phyloP scores from a whole-genome alignment of 2,797 vertebrate genomes.

The Fistularia commersonii region DNA sequence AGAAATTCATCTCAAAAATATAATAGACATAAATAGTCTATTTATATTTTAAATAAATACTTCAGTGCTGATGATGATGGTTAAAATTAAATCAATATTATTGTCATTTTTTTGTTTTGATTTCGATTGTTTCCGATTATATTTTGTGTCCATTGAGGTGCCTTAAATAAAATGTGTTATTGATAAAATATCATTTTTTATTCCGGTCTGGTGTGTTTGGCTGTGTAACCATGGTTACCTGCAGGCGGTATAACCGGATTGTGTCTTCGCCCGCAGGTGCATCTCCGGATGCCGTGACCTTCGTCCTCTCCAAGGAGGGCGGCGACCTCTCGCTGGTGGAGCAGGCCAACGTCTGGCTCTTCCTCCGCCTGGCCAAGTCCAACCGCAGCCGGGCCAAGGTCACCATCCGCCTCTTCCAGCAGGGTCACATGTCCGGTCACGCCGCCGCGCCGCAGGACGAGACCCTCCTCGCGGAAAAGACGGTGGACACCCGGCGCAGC shows the following conservation, averaged over 20 bases:
- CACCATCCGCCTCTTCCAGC: conserved; percentile 86
- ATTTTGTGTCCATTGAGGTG: not conserved
- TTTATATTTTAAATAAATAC: no score
- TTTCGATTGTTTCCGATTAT: no score
- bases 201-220: not conserved
- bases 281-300: conserved; percentile 83
- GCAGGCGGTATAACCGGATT: conserved; percentile 20
- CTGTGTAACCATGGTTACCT: conserved; percentile 9
- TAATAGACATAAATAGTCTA: no score
- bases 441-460: conserved; percentile 65
- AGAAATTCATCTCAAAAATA: no score
- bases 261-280: conserved; percentile 73
- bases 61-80: no score
- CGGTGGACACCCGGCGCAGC: conserved; percentile 89
- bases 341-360: conserved; percentile 94
- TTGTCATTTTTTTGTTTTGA: no score
- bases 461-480: conserved; percentile 84
- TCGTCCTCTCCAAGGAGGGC: conserved; percentile 91
- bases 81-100: no score
- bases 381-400: conserved; percentile 90
- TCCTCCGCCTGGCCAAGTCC: conserved; percentile 89
- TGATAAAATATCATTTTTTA: no score
- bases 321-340: conserved; percentile 88
- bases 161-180: no score
- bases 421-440: conserved; percentile 29